phyloP scores from a whole-genome alignment of 2,888 invertebrate species.

The Scelioninae gen. 1 region DNA sequence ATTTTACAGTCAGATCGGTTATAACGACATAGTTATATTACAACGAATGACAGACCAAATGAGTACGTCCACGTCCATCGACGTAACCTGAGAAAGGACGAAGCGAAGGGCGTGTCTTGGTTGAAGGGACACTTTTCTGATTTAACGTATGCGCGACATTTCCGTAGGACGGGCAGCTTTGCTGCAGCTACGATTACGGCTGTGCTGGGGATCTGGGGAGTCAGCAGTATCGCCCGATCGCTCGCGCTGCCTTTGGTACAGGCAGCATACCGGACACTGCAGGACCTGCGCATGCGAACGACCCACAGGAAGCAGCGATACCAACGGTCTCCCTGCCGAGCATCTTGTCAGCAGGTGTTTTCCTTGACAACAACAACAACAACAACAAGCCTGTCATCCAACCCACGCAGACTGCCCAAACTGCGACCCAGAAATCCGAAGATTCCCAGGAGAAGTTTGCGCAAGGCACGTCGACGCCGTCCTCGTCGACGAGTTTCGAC shows the following conservation, averaged over 20 bases:
- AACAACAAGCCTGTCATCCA: conserved; percentile 13
- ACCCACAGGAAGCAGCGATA: conserved; percentile 81
- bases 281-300: conserved; percentile 75
- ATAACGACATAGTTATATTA: conserved; percentile 35
- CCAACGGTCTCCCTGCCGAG: conserved; percentile 76
- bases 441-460: conserved; percentile 30
- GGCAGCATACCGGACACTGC: conserved; percentile 73
- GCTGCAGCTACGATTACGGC: conserved; percentile 85
- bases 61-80: conserved; percentile 55
- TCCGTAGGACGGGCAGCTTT: conserved; percentile 85
- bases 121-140: conserved; percentile 31
- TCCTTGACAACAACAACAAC: conserved; percentile 35
- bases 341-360: conserved; percentile 40
- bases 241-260: conserved; percentile 75
- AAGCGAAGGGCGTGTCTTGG: conserved; percentile 37
- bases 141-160: conserved; percentile 69
- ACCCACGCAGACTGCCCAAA: conserved; percentile 20
- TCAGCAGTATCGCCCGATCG: conserved; percentile 75
- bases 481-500: conserved; percentile 46
- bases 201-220: conserved; percentile 83
- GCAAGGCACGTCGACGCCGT: conserved; percentile 54
- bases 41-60: conserved; percentile 69
- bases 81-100: conserved; percentile 45
- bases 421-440: conserved; percentile 8
- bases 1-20: conserved; percentile 44